Evolutionary conservation across 2,113 vertebrate genomes (phyloP).

Genomic region (Amblyornis subalaris): DNA sequence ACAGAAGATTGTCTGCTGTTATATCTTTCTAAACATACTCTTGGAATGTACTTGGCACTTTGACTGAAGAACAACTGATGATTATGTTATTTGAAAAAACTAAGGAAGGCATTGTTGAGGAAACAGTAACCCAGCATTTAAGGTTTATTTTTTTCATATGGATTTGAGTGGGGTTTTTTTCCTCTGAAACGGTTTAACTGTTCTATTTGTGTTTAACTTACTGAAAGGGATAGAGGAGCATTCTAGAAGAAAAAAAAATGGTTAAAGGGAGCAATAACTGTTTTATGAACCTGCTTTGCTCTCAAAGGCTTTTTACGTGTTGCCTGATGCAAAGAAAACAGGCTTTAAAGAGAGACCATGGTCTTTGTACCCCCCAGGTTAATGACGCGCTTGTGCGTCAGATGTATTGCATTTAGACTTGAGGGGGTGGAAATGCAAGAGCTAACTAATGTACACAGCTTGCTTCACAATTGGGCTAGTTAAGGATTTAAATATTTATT

Average conservation of each 20-base stretch:
- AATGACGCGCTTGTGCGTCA: neutral
- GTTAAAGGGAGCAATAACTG: neutral
- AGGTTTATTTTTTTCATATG: neutral
- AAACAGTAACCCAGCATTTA: neutral
- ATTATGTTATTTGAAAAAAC: conserved; percentile 9
- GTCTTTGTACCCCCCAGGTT: neutral
- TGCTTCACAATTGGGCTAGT: neutral
- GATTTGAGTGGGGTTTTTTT: neutral
- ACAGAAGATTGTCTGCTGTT: neutral
- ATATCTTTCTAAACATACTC: neutral
- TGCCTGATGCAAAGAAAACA: neutral
- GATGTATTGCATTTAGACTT: neutral
- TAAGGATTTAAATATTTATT: neutral
- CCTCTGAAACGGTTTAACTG: neutral
- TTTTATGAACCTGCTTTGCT: neutral
- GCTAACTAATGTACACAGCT: neutral
- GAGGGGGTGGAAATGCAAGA: conserved; percentile 5
- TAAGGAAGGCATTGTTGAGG: neutral
- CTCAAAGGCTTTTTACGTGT: neutral
- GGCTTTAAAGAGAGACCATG: neutral
- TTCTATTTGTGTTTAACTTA: neutral
- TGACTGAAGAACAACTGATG: neutral
- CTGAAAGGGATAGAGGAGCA: neutral
- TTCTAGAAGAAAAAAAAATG: conserved; percentile 4
- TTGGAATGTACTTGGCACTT: conserved; percentile 22